These are phyloP conservation scores for Pseudotriccus pelzelni DNA, from an alignment of 2,797 vertebrate species.

Conservation along the genomic window DNA sequence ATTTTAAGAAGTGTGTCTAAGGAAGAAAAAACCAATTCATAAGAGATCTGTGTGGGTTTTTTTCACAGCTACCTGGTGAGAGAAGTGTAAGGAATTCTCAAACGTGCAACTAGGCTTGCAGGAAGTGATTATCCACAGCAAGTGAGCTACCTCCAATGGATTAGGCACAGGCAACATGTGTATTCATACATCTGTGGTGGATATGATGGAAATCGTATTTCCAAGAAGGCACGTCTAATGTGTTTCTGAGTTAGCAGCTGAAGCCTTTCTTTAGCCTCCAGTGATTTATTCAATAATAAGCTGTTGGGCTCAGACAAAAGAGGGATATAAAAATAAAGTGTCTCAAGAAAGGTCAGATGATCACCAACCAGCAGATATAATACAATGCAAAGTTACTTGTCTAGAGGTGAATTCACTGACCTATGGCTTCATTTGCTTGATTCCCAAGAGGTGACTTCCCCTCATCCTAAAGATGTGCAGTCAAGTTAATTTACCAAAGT, in stretches of 20 bases:
- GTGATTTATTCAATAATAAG: conserved; percentile 10
- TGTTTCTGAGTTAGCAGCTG: not conserved
- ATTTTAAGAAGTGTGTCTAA: not conserved
- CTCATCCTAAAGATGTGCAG: not conserved
- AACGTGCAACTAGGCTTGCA: not conserved
- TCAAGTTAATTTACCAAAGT: not conserved
- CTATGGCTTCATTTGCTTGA: not conserved
- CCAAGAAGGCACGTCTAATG: not conserved
- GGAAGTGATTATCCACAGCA: not conserved
- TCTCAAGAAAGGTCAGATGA: conserved; percentile 1
- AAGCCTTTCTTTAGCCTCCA: not conserved
- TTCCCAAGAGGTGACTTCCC: not conserved
- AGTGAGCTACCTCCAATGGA: not conserved
- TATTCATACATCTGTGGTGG: not conserved
- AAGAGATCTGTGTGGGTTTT: not conserved
- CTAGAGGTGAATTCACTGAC: not conserved
- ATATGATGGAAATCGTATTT: not conserved
- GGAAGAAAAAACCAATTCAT: not conserved
- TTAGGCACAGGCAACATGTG: not conserved
- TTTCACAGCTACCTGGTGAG: not conserved
- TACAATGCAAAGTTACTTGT: not conserved
- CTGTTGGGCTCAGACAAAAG: not conserved
- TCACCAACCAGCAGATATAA: not conserved
- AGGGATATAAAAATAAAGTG: not conserved
- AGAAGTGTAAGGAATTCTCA: not conserved